Evolutionary conservation across 2,797 vertebrate genomes (phyloP), one percentile per base, ranked within the genome.

Genomic region (Amazona finschi): DNA sequence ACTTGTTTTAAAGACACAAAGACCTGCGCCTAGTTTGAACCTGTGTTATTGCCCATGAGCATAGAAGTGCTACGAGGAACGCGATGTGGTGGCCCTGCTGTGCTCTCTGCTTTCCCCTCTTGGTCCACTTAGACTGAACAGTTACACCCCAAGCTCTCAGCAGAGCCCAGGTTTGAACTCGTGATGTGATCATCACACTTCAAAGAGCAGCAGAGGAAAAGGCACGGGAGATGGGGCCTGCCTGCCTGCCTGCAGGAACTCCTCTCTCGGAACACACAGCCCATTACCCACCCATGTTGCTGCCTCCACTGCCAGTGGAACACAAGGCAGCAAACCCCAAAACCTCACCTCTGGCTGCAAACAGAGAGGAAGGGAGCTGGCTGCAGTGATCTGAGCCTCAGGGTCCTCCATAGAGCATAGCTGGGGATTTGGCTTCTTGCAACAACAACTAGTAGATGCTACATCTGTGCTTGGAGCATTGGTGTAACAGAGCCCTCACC

Each of bases 1-100:
- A 19, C 11, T 64, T 43, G 8, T 47, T 64, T 21, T 33, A 31
- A 60, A 52, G 47, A 55, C 8, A 30, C 8, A 8, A 27, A 36
- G 16, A 47, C 30, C 66, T 28, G 62, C 58, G 61, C 33, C 1
- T 4, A 11, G 14, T 7, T 66, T 7, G 25, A 47, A 24, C 0
- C 0, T 57, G 47, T 2, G 5, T 75, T 24, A 92, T 73, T 47
- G 31, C n/a, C 17, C 2, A 18, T 3, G 11, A 46, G 28, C 1
- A 22, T 2, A 38, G 65, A 65, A 50, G 66, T 65, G 85, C 76
- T 11, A 9, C 3, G 15, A 91, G 70, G 33, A 36, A 24, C 2
- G 8, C 9, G 4, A 4, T 0, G 3, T 5, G 17, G 11, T 2
- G 31, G 43, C 39, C 53, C 84, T 55, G 36, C 36, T 53, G 3